Evolutionary conservation across 2,797 vertebrate genomes (phyloP).

Genomic region (Chelidonichthys spinosus): DNA sequence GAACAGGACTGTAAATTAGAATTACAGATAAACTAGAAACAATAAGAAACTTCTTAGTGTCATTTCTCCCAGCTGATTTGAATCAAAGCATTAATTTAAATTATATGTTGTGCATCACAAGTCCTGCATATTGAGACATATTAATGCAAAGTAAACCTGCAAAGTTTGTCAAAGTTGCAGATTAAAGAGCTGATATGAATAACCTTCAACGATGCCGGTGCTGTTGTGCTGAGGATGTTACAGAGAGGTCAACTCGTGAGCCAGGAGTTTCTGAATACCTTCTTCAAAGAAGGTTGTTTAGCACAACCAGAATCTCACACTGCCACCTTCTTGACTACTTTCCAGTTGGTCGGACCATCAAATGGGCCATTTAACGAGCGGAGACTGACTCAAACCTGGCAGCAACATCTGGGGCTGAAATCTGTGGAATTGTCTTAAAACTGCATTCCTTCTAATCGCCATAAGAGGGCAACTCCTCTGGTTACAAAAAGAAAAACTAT

Average conservation of each 20-base stretch:
- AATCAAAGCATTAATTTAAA: not conserved
- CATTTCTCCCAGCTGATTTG: constrained; percentile 4
- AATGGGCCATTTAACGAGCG: not conserved
- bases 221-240: constrained; percentile 37
- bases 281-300: not conserved
- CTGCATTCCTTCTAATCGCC: too few species aligned
- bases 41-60: constrained; percentile 1
- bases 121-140: constrained; percentile 4
- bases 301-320: not conserved
- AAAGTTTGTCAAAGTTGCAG: constrained; percentile 14
- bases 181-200: constrained; percentile 38
- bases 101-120: not conserved
- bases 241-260: constrained; percentile 27
- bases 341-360: not conserved
- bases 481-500: not conserved
- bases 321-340: not conserved
- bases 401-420: not conserved
- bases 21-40: constrained; percentile 11
- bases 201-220: constrained; percentile 28
- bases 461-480: not conserved
- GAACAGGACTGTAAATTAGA: not conserved
- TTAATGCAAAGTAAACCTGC: constrained; percentile 25
- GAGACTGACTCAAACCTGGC: constrained; percentile 3
- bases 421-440: not conserved
- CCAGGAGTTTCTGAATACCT: not conserved